Evolutionary conservation across 2,888 invertebrate species (phyloP), one percentile per base, ranked within the genome.

Genomic region (Operophtera brumata): DNA sequence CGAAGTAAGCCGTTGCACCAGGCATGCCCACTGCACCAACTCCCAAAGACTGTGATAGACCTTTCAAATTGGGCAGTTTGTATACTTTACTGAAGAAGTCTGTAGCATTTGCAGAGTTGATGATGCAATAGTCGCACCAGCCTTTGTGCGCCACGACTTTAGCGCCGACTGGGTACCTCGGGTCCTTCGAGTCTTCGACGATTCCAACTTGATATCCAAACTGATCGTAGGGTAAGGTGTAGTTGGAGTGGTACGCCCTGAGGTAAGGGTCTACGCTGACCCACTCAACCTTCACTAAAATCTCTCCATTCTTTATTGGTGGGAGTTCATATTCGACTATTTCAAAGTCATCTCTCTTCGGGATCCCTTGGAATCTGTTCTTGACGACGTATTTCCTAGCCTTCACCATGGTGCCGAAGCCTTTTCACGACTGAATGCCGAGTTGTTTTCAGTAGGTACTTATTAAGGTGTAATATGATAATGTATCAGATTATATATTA

Each of bases 1-100:
- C 95, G 72, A 94, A 94, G 71, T 94, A 94, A 0, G 95, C 94
- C 0, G 94, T 93, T 36, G 91, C 92, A 87, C 94, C 94, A 6
- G 94, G 92, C 93, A 93, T 93, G 55, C 94, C 94, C 5, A 94
- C 78, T 4, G 91, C 86, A 14, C 94, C 94, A 0, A 94, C 67
- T 7, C 86, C 91, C n/a, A 92, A 78, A 0, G 94, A 94, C 1
- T 79, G 62, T 0, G 94, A 70, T 4, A 84, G 54, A 0, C 88
- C 84, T 57, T 91, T 90, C 44, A 93, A 70, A 60, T 93, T 91
- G 0, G 93, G 93, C 28, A 94, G 56, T 47, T 78, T 78, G 66
- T 82, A 82, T 7, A 78, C 51, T 43, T 39, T 63, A 3, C 70
- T 66, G 0, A 45, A 10, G 0, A 37, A 28, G 0, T 62, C 60